Evolutionary conservation across 2,797 vertebrate genomes (phyloP), one percentile per base, ranked within the genome.

Genomic region (Muscicapa comitata): DNA sequence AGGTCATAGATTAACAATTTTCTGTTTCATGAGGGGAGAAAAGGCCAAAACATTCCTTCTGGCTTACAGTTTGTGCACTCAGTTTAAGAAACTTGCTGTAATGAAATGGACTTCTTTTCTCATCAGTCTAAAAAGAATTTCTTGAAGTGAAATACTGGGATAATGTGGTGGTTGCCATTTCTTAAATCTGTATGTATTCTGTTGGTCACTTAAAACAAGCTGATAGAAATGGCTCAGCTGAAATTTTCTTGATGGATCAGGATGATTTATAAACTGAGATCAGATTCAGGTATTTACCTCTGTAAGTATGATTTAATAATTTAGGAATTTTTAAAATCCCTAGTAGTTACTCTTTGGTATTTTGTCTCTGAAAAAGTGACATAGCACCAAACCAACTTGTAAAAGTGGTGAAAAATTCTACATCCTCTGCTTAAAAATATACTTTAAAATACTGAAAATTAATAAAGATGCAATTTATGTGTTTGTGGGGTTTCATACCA

Each of bases 1-100:
- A 97, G 95, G 97, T 97, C 94, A 95, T 79, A 97, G 96, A 97
- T 97, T 95, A 98, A 98, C 97, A 80, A 23, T 94, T 92, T 96
- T 95, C 71, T 55, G 45, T 96, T 94, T 90, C 88, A 14, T 59
- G 33, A 61, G 75, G 31, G 66, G 42, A 91, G 89, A 96, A 97
- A 97, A 97, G 85, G 21, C 68, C 31, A 73, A 75, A 90, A 66
- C 48, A 43, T 87, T 93, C 93, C 62, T 45, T 57, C 28, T 67
- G 43, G 33, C 65, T 65, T 88, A 47, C 17, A 73, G 74, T 96
- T 97, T 93, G 61, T 95, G 71, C 61, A 73, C 42, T 88, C 73
- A 51, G n/a, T 43, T 37, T 91, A 80, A 87, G 50, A 84, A 33
- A 61, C 6, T 66, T 88, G 38, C n/a, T 2, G 8, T 59, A 83